Evolutionary conservation across 2,113 vertebrate genomes (phyloP).

Genomic region (Rafetus swinhoei): DNA sequence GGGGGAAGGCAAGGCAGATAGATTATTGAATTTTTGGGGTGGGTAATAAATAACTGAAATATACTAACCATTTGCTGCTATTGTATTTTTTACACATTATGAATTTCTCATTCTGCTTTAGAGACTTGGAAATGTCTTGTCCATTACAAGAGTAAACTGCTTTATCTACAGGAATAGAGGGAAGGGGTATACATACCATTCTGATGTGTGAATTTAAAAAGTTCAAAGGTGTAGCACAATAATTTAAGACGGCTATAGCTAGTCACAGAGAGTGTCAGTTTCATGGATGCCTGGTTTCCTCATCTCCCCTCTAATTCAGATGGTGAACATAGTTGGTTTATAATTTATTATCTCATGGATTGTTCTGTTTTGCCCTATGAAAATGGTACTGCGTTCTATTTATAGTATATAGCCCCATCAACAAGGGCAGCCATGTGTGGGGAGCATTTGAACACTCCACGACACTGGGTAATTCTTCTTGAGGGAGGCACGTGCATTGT

Average conservation of each 20-base stretch:
- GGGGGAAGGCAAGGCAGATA: not conserved
- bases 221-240: not conserved
- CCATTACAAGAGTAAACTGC: not conserved
- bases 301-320: not conserved
- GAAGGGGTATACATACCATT: not conserved
- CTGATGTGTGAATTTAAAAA: not conserved
- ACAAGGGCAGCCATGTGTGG: not conserved
- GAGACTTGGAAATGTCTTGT: not conserved
- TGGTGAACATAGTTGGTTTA: rapidly evolving
- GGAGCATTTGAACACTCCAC: not conserved
- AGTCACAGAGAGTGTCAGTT: not conserved
- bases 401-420: not conserved
- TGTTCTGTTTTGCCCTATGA: not conserved
- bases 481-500: conserved; percentile 22
- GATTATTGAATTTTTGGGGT: not conserved
- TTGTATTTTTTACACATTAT: not conserved
- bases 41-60: not conserved
- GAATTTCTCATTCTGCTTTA: not conserved
- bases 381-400: not conserved
- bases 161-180: not conserved
- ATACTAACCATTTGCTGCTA: not conserved
- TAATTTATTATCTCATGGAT: not conserved
- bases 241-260: not conserved
- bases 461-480: not conserved
- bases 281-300: not conserved